A percentile compares a stretch with the other conserved stretches of the same genome.
These are phyloP conservation scores for Telenomus remus DNA, from an alignment of 1,140 invertebrate species.

Conservation along the genomic window DNA sequence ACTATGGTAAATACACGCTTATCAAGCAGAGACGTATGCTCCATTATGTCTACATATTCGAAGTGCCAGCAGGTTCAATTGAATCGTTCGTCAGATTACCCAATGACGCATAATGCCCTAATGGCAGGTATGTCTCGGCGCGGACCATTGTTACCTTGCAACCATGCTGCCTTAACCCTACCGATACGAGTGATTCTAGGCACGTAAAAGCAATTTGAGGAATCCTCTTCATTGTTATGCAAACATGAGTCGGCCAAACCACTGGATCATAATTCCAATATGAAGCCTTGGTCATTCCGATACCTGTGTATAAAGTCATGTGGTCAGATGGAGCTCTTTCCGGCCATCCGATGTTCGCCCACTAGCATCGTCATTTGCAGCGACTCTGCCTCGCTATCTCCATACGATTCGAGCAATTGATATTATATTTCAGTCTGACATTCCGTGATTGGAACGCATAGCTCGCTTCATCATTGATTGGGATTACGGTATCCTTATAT, in stretches of 20 bases:
- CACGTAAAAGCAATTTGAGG: slow-evolving; percentile 74
- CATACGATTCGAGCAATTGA: slow-evolving; percentile 25
- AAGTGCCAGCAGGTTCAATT: slow-evolving; percentile 72
- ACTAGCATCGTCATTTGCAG: slow-evolving; percentile 18
- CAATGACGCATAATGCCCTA: slow-evolving; percentile 73
- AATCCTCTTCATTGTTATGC: slow-evolving; percentile 74
- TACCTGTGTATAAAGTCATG: slow-evolving; percentile 44
- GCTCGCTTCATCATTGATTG: slow-evolving; percentile 5
- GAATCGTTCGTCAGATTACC: slow-evolving; percentile 75
- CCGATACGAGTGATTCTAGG: slow-evolving; percentile 67
- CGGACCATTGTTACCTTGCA: slow-evolving; percentile 55
- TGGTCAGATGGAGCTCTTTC: slow-evolving; percentile 29
- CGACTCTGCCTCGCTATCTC: slow-evolving; percentile 32
- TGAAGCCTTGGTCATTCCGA: slow-evolving; percentile 36
- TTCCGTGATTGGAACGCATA: slow-evolving; percentile 28
- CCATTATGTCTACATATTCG: slow-evolving; percentile 75
- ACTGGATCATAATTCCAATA: slow-evolving; percentile 58
- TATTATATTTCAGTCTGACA: slow-evolving; percentile 27
- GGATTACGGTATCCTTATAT: slow-evolving; percentile 23
- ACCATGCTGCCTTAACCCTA: slow-evolving; percentile 50
- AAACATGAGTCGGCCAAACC: slow-evolving; percentile 66
- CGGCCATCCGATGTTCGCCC: slow-evolving; percentile 16
- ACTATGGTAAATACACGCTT: slow-evolving; percentile 63
- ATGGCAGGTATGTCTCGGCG: slow-evolving; percentile 58
- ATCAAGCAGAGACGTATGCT: slow-evolving; percentile 73